Base-by-base conservation (phyloP, 2,797 vertebrate species). In the Gymnothorax reevesii region DNA sequence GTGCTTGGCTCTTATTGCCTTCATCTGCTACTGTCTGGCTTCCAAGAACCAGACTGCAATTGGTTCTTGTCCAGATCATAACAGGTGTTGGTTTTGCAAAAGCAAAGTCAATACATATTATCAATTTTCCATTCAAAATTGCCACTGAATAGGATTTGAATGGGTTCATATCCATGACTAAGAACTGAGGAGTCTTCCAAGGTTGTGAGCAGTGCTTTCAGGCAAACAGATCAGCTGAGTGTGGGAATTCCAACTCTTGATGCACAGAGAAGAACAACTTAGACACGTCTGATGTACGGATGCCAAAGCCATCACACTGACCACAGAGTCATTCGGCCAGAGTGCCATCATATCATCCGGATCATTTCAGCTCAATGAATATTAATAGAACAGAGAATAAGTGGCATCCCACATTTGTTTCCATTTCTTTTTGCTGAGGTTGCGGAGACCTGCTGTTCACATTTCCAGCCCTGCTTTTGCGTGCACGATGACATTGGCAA, bases 251-350 rank as follows among this genome's bases (percentile, higher is more conserved):
- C 85, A 86, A 60, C 59, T 64, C 52, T 82, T 42, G 59, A 66
- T 49, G 77, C 85, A 86, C 8, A 12, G 75, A n/a, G 77, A 60
- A 86, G 80, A 83, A 83, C 64, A 83, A 42, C 86, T 25, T 71
- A 64, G 42, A 52, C 79, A 71, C 75, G 66, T 69, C 57, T n/a
- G 69, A 25, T n/a, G 54, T 25, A 27, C 57, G 15, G 57, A 42
- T 25, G 83, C 86, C 82, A 87, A 84, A 69, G 64, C 60, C 80
- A 86, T 86, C 82, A 84, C 69, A 73, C 7, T 27, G 57, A 87
- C 82, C 86, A 77, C 57, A 42, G 54, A 79, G 86, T 64, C 66
- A 84, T 71, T 77, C 83, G 69, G 86, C 83, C 71, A 62, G 33
- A 2, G 57, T 71, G 55, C 77, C 77, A 87, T 60, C 57, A 87